Conservation (phyloP, 2,113 vertebrate species). For the Myocastor coypus region DNA sequence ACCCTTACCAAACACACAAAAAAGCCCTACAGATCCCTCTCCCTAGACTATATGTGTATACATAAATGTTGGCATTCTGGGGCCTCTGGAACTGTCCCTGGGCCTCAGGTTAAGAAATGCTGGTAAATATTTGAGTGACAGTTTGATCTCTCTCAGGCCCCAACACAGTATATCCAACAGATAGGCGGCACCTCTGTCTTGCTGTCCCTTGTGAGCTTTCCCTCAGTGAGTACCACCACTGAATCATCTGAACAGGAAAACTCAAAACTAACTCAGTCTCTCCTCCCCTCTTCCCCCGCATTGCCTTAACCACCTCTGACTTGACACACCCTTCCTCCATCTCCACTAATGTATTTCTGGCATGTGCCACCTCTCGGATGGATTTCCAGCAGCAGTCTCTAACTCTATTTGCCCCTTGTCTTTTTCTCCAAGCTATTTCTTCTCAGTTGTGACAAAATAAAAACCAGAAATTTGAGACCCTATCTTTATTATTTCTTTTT, state of each 20-base stretch:
- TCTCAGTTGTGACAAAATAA: constrained; percentile 15
- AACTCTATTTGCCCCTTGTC: not conserved
- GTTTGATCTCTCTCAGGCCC: not conserved
- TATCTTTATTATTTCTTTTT: too few species aligned
- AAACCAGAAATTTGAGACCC: too few species aligned
- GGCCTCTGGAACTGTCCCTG: not conserved
- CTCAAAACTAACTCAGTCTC: not conserved
- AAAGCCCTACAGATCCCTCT: not conserved
- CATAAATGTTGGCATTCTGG: not conserved
- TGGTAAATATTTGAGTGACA: not conserved
- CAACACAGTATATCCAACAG: not conserved
- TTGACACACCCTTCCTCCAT: not conserved
- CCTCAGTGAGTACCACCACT: not conserved
- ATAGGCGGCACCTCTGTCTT: not conserved
- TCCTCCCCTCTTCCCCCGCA: not conserved
- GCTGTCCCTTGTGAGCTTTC: not conserved
- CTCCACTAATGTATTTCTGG: not conserved
- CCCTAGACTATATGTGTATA: not conserved
- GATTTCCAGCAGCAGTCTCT: not conserved
- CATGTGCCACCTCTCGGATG: not conserved
- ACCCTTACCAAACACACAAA: not conserved
- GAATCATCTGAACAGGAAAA: not conserved
- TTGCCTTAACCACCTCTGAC: not conserved
- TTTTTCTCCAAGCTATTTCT: not conserved
- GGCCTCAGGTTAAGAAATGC: not conserved